phyloP scores from a whole-genome alignment of 1,140 invertebrate genomes.

The Heliothis subflexa region DNA sequence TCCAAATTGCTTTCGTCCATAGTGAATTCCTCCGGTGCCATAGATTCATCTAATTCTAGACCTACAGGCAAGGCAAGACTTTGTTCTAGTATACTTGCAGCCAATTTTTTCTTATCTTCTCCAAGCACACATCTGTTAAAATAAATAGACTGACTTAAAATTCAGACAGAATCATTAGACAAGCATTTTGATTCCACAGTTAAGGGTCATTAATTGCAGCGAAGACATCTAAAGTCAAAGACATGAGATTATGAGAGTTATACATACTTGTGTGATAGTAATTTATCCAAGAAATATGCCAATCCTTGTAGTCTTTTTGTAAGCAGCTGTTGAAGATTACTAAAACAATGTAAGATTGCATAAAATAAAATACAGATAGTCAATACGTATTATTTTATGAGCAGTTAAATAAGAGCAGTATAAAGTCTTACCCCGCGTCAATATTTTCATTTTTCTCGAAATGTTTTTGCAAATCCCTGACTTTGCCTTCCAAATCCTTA shows the following conservation, averaged over 20 bases:
- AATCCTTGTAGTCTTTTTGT: conserved; percentile 90
- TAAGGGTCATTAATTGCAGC: background rate
- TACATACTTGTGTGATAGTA: conserved; percentile 88
- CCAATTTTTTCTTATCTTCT: conserved; percentile 83
- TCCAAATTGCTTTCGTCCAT: conserved; percentile 81
- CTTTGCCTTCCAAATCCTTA: conserved; percentile 76
- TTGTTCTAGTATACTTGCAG: conserved; percentile 84
- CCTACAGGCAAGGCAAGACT: conserved; percentile 82
- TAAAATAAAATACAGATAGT: background rate
- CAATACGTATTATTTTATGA: background rate
- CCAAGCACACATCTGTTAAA: conserved; percentile 81
- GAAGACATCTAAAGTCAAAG: no score
- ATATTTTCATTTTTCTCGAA: conserved; percentile 65
- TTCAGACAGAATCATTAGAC: background rate
- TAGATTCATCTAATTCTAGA: conserved; percentile 79
- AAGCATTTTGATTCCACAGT: background rate
- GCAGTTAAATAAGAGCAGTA: no score
- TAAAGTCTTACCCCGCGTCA: conserved; percentile 64
- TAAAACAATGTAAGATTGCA: conserved; percentile 60
- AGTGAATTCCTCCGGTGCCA: conserved; percentile 79
- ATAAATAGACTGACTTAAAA: conserved; percentile 8
- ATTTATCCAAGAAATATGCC: conserved; percentile 90
- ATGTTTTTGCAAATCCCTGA: conserved; percentile 73
- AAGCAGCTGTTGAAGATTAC: conserved; percentile 86
- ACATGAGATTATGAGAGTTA: background rate